Conservation (phyloP, 1,140 invertebrate genomes). For the Dinothrombium tinctorium region DNA sequence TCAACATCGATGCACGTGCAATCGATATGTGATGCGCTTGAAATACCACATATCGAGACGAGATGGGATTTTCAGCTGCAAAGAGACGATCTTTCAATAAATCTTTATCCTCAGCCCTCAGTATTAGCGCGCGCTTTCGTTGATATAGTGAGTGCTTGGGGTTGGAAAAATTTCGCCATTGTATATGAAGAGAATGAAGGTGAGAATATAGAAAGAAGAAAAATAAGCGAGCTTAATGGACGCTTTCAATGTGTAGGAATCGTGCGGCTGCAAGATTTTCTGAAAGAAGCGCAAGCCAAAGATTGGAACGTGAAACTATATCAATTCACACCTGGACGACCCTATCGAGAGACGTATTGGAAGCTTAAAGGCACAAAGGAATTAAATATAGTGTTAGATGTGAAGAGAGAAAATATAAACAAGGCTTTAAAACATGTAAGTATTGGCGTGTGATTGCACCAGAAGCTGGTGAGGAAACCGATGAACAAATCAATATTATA, state of each 20-base stretch:
- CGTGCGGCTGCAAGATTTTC: constrained; percentile 17
- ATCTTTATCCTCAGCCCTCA: constrained; percentile 42
- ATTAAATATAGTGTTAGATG: constrained; percentile 16
- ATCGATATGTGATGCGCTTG: constrained; percentile 59
- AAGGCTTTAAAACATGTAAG: constrained; percentile 16
- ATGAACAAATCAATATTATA: too few relatives aligned
- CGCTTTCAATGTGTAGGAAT: constrained; percentile 13
- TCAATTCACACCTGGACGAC: constrained; percentile 13
- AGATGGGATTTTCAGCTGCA: constrained; percentile 33
- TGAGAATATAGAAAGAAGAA: not conserved
- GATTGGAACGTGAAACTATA: constrained; percentile 15
- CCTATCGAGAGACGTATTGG: constrained; percentile 17
- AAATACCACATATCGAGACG: constrained; percentile 59
- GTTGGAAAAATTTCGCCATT: constrained; percentile 23
- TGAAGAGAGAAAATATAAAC: constrained; percentile 14
- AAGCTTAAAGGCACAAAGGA: constrained; percentile 14
- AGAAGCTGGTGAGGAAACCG: too few relatives aligned
- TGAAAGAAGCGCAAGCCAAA: constrained; percentile 15
- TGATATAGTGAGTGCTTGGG: constrained; percentile 21
- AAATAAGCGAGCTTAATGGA: not conserved
- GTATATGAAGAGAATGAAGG: constrained; percentile 30
- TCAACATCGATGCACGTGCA: constrained; percentile 51
- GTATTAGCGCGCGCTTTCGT: constrained; percentile 21
- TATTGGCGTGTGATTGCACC: too few relatives aligned
- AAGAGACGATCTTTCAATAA: constrained; percentile 39